These are phyloP conservation scores for Dissostichus mawsoni DNA, from an alignment of 2,113 vertebrate species.

Conservation along the genomic window DNA sequence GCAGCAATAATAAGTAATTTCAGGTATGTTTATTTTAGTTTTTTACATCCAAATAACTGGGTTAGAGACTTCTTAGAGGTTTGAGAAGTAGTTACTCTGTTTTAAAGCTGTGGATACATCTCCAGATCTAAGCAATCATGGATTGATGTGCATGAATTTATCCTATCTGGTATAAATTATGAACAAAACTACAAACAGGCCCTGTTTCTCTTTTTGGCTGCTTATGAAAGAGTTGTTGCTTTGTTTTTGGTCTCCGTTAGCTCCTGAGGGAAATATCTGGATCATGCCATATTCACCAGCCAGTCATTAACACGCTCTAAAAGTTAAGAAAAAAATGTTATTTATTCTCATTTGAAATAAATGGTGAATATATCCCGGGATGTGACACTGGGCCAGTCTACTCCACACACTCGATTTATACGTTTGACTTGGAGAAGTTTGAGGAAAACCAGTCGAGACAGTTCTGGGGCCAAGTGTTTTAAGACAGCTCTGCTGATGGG, in stretches of 20 bases:
- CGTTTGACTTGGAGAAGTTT: background rate
- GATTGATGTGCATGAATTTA: background rate
- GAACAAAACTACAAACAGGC: slow-evolving; percentile 7
- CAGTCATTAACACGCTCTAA: background rate
- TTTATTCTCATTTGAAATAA: background rate
- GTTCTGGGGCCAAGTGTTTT: slow-evolving; percentile 12
- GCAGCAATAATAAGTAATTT: no score
- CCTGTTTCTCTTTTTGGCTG: background rate
- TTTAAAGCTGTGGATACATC: background rate
- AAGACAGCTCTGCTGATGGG: slow-evolving; percentile 16
- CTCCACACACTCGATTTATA: background rate
- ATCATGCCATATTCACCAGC: background rate
- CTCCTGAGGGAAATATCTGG: background rate
- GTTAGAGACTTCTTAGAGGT: background rate
- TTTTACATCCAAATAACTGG: background rate
- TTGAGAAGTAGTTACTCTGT: background rate
- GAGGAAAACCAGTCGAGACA: slow-evolving; percentile 21
- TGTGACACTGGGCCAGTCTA: background rate
- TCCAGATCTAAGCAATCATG: background rate
- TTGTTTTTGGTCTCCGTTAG: background rate
- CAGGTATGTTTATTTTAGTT: background rate
- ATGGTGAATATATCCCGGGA: background rate
- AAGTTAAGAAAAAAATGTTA: no score
- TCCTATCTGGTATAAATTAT: background rate
- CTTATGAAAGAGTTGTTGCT: background rate